phyloP scores from a whole-genome alignment of 64 coral and sea anemone species.

The Pocillopora damicornis region DNA sequence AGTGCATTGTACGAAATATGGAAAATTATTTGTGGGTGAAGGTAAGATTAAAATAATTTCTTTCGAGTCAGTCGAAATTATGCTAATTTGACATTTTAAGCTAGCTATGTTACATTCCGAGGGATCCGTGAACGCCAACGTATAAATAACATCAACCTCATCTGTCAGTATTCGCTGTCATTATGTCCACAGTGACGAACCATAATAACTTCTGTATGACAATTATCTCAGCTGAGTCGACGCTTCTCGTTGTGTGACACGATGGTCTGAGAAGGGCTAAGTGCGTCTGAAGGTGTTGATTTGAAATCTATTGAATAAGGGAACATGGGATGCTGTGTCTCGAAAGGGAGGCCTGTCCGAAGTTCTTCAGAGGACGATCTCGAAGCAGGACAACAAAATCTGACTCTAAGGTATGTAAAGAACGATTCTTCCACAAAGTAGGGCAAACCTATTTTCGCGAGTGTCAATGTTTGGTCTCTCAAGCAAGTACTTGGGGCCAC shows the following conservation, averaged over 20 bases:
- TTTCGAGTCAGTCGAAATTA: neutral
- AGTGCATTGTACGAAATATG: neutral
- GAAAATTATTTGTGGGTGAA: neutral
- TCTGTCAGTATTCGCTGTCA: neutral
- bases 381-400: constrained; percentile 22
- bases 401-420: constrained; percentile 6
- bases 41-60: neutral
- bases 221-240: neutral
- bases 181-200: constrained; percentile 9
- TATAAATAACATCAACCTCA: neutral
- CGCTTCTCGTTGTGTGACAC: constrained; percentile 4
- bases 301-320: neutral
- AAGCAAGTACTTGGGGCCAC: neutral
- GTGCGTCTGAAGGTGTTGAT: neutral
- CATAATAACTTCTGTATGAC: neutral
- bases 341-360: neutral
- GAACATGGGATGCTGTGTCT: constrained; percentile 12
- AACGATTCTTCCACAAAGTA: too few species aligned
- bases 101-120: constrained; percentile 13
- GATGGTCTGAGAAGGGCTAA: neutral
- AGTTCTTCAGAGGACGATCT: constrained; percentile 1
- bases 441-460: neutral
- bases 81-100: neutral
- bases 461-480: neutral
- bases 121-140: neutral